Base-by-base conservation (phyloP, 2,113 vertebrate genomes). In the Sakesphorus luctuosus region DNA sequence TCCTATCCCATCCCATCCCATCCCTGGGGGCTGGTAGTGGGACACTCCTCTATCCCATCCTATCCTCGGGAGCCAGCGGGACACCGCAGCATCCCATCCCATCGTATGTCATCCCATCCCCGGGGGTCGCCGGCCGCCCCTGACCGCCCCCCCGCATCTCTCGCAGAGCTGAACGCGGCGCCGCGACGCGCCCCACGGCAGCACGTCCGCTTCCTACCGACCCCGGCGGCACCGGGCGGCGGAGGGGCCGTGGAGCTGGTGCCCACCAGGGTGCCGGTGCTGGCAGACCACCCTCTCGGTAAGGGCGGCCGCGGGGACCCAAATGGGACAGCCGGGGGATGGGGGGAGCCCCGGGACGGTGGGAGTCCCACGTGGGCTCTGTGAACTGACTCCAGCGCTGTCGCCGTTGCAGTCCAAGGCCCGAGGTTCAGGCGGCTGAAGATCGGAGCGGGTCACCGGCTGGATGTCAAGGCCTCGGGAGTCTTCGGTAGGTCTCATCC, bases 211-310 rank as follows among this genome's bases (percentile, higher is more conserved):
- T 99, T 99, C 91, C 94, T 99, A 33, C 82, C 97, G 23, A 55
- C 69, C 3, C 90, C 95, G 1, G 44, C 13, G 1, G 44, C 13
- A 31, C 84, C 95, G 61, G 90, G 78, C 24, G 69, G 72, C 7
- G 73, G 92, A 31, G 82, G 96, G 62, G 97, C 74, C 18, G 20
- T 96, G 66, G 97, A 94, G 18, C 94, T 99, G 93, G 97, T 97
- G 28, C 97, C 97, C 33, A 25, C 92, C 33, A 95, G 56, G 10
- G 94, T 99, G 47, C 99, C 99, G 7, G 87, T 93, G 9, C 97
- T 99, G 82, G 97, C 98, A 47, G 95, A 98, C 25, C 99, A 99
- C 67, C 98, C 97, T 6, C 97, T 99, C 55, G 99, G 99, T 99
- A 96, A 97, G 98, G 29, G 36, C 13, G 10, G 28, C 36, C 10